Evolutionary conservation across 1,140 invertebrate species (phyloP), one percentile per base, ranked within the genome.

Genomic region (Caenorhabditis tropicalis): DNA sequence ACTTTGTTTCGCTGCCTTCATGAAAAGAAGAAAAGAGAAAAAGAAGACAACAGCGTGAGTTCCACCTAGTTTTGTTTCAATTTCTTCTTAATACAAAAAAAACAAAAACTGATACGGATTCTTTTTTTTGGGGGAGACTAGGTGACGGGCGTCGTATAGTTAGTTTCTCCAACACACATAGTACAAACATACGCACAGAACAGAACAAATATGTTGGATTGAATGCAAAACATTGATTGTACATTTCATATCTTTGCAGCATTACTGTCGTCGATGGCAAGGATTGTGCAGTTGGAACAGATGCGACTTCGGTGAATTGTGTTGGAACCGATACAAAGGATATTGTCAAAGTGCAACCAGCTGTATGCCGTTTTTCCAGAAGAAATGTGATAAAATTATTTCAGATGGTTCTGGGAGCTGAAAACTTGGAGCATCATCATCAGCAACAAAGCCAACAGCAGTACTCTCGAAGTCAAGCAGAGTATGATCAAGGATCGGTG

Each of bases 281-380:
- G 29, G 65, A 74, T 74, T 74, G 65, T 74, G 65, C 65, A 74
- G 36, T 43, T 21, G 65, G 65, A n/a, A 74, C 65, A 3, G 65
- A 74, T 24, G 9, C 16, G 3, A 36, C 43, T 21, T 7, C 36
- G 7, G 29, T 43, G 65, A 74, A 33, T 24, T 74, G 65, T 15
- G 65, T 74, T 21, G 65, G 65, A 74, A 74, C 65, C 2, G 65
- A 74, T 74, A 74, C 65, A 43, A 33, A 74, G 65, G 65, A 74
- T 24, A 74, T 74, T 39, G 65, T 74, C 1, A 74, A 74, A 46
- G 65, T 74, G 7, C 65, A 74, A 46, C 65, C 65, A 43, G 65
- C 65, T 7, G 65, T 74, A 15, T 1, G 65, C 24, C 9, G 36
- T 19, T 36, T 15, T 33, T 60, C 33, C 5, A 19, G 15, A 15